A percentile compares a stretch with the other conserved stretches of the same genome.
These are phyloP conservation scores for Pachyrhynchus sulphureomaculatus DNA, from an alignment of 1,140 invertebrate genomes.

Conservation along the genomic window DNA sequence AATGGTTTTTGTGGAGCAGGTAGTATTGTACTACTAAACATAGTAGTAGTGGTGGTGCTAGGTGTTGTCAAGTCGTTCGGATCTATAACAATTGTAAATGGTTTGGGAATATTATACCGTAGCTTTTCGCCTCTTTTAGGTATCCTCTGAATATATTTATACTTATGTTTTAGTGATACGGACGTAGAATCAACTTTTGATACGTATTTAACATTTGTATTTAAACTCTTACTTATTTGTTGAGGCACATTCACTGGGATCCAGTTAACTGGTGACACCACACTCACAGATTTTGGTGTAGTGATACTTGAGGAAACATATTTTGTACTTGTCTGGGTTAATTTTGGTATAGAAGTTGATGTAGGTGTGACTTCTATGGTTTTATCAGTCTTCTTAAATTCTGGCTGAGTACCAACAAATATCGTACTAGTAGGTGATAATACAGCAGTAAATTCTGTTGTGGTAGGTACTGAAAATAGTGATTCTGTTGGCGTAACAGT, in stretches of 20 bases:
- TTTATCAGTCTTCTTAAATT: no score
- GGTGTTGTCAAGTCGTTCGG: slow-evolving; percentile 16
- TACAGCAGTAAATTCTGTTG: no score
- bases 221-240: no score
- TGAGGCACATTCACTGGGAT: no score
- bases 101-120: slow-evolving; percentile 1
- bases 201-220: neutral
- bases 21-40: neutral
- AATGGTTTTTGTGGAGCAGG: neutral
- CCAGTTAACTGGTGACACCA: no score
- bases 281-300: neutral
- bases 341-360: neutral
- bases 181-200: neutral
- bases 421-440: no score
- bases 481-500: no score
- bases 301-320: neutral
- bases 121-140: slow-evolving; percentile 17
- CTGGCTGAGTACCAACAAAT: no score
- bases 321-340: neutral
- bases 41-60: neutral
- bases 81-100: slow-evolving; percentile 19
- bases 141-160: slow-evolving; percentile 16
- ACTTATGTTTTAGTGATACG: neutral
- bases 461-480: neutral
- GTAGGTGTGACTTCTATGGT: neutral